Evolutionary conservation across 1,140 invertebrate genomes (phyloP).

Genomic region (Helicoverpa armigera): DNA sequence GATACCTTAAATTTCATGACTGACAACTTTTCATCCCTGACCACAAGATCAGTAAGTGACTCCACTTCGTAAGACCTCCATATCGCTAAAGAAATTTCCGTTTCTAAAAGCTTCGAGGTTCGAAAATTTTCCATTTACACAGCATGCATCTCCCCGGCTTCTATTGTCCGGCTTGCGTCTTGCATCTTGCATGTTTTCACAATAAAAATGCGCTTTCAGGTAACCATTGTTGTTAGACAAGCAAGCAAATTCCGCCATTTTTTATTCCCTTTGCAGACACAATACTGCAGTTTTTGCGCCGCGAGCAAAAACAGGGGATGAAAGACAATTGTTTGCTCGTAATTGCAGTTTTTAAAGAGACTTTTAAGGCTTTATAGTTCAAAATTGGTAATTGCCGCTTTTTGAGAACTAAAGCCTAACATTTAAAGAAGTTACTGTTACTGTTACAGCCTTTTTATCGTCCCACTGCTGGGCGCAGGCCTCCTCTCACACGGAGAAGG

Average conservation of each 20-base stretch:
- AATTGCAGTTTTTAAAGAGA: conserved; percentile 1
- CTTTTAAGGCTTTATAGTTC: background rate
- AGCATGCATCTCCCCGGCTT: background rate
- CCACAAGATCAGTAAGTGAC: background rate
- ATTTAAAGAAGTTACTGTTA: no score
- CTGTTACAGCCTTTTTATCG: no score
- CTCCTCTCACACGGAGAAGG: no score
- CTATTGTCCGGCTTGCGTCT: conserved; percentile 21
- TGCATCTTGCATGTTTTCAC: conserved; percentile 28
- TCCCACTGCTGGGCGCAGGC: no score
- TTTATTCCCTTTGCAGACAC: conserved; percentile 31
- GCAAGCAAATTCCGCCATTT: conserved; percentile 45
- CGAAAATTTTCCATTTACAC: background rate
- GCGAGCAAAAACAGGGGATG: conserved; percentile 16
- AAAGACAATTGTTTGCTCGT: conserved; percentile 15
- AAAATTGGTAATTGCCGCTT: background rate
- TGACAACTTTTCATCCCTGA: no score
- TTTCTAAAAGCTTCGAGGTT: background rate
- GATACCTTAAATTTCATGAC: no score
- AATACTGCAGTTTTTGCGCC: conserved; percentile 10
- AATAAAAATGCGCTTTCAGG: conserved; percentile 15
- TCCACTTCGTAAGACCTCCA: background rate
- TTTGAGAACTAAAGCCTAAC: no score
- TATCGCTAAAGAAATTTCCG: background rate
- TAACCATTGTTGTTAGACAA: conserved; percentile 35